A percentile compares a stretch with the other conserved stretches of the same genome.
These are phyloP conservation scores for Leucopsar rothschildi DNA, from an alignment of 2,113 vertebrate species.

Conservation along the genomic window DNA sequence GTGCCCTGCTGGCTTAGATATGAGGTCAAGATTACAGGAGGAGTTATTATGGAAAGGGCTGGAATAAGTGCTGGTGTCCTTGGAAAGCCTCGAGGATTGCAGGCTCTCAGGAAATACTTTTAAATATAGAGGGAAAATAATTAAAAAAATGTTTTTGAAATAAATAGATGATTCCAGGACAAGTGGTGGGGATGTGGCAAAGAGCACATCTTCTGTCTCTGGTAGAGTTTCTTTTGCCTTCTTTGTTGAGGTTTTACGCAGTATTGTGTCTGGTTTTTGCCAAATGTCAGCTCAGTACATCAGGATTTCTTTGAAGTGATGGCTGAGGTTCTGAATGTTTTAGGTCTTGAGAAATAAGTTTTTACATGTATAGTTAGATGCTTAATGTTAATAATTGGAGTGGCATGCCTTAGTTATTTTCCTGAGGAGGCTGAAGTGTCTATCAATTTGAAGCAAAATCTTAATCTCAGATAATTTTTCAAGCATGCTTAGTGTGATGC, in stretches of 20 bases:
- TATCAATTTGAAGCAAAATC: neutral
- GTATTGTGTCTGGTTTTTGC: neutral
- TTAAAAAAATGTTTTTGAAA: neutral
- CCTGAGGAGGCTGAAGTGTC: neutral
- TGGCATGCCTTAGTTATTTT: neutral
- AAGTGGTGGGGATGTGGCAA: neutral
- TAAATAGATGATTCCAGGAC: neutral
- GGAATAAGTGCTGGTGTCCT: neutral
- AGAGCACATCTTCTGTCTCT: neutral
- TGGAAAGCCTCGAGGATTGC: neutral
- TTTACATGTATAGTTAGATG: neutral
- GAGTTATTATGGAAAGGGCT: neutral
- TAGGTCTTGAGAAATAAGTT: neutral
- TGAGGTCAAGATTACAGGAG: neutral
- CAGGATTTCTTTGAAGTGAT: neutral
- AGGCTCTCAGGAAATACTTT: neutral
- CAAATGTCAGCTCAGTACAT: neutral
- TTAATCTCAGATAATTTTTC: neutral
- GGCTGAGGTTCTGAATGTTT: neutral
- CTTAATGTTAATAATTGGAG: neutral
- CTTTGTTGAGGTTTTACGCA: neutral
- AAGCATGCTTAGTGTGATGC: neutral
- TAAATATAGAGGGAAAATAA: neutral
- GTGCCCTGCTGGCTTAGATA: neutral
- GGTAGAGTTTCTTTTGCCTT: neutral